Percentiles rank a stretch among this genome's conserved stretches.
These are phyloP conservation scores for mouse (Mus musculus) DNA, from an alignment of 2,113 vertebrate genomes.

Conservation along the genomic window GRCm39 chr19:17867501-17868000, in stretches of 20 bases:
- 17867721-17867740: slow-evolving; percentile 3
- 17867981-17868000: too few relatives aligned
- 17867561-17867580: not conserved
- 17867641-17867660: not conserved
- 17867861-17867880: slow-evolving; percentile 47
- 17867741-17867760: not conserved
- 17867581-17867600: not conserved
- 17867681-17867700: not conserved
- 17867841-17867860: slow-evolving; percentile 22
- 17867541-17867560: not conserved
- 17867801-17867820: slow-evolving; percentile 48
- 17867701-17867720: not conserved
- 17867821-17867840: slow-evolving; percentile 34
- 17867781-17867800: slow-evolving; percentile 5
- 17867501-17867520: not conserved
- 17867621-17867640: not conserved
- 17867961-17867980: not conserved
- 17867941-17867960: not conserved
- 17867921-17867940: not conserved
- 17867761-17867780: slow-evolving; percentile 1
- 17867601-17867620: not conserved
- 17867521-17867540: not conserved
- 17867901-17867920: not conserved
- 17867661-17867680: not conserved
- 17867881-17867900: slow-evolving; percentile 31